phyloP scores from a whole-genome alignment of 2,797 vertebrate species.

The Acanthurus lineatus region DNA sequence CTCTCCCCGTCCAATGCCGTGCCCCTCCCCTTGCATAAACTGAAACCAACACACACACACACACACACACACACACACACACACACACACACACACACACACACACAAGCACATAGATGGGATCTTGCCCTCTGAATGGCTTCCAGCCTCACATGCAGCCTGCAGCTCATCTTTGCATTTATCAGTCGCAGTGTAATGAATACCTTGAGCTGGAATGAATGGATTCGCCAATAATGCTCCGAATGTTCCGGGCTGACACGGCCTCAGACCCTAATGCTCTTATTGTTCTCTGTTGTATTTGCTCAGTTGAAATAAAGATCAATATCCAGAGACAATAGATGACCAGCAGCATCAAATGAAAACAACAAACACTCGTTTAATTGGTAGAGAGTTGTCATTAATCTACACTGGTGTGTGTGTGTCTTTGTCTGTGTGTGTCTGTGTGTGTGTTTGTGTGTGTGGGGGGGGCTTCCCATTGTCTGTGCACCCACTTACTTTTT shows the following conservation, averaged over 20 bases:
- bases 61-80: neutral
- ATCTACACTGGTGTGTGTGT: slow-evolving; percentile 60
- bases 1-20: neutral
- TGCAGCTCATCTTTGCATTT: slow-evolving; percentile 71
- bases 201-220: slow-evolving; percentile 66
- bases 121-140: slow-evolving; percentile 54
- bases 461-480: slow-evolving; percentile 40
- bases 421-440: slow-evolving; percentile 42
- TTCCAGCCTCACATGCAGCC: slow-evolving; percentile 57
- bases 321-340: slow-evolving; percentile 78
- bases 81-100: slow-evolving; percentile 29
- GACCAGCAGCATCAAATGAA: slow-evolving; percentile 75
- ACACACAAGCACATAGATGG: slow-evolving; percentile 11
- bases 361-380: slow-evolving; percentile 76
- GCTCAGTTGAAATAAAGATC: slow-evolving; percentile 77
- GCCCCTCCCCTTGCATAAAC: slow-evolving; percentile 51
- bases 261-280: slow-evolving; percentile 54
- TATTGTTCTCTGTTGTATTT: slow-evolving; percentile 72
- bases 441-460: slow-evolving; percentile 43
- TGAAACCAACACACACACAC: slow-evolving; percentile 49
- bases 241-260: slow-evolving; percentile 66
- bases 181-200: slow-evolving; percentile 73
- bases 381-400: slow-evolving; percentile 77
- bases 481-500: slow-evolving; percentile 50
- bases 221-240: slow-evolving; percentile 68